Evolutionary conservation across 23 tunicate genomes (phyloP).

Genomic region (Ascidia mentula): DNA sequence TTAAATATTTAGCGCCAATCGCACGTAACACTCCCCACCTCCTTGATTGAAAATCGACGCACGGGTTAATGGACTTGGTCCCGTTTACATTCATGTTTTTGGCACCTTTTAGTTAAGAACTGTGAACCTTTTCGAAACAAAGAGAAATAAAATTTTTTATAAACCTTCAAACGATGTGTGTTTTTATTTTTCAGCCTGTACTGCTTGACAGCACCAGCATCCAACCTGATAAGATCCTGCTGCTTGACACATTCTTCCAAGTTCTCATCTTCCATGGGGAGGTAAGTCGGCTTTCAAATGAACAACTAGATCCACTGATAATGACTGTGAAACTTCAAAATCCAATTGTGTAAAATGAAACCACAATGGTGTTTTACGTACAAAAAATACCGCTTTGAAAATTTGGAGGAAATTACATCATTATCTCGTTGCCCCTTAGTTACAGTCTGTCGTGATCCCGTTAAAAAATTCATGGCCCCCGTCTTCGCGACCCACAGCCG

Average conservation of each 20-base stretch:
- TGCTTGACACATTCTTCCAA: slow-evolving; percentile 96
- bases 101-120: no score
- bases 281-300: no score
- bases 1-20: neutral
- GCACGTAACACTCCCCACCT: neutral
- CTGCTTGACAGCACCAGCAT: slow-evolving; percentile 94
- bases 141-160: no score
- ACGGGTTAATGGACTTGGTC: neutral
- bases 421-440: no score
- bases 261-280: slow-evolving; percentile 98
- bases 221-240: slow-evolving; percentile 83
- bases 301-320: neutral
- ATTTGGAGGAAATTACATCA: no score
- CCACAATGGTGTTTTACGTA: no score
- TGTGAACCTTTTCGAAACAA: neutral
- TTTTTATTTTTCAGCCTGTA: slow-evolving; percentile 63
- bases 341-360: neutral
- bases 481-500: no score
- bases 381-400: no score
- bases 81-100: no score
- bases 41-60: slow-evolving; percentile 8
- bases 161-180: neutral
- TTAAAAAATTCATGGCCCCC: no score
- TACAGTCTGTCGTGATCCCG: no score
- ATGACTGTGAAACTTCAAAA: neutral